Evolutionary conservation across 2,888 invertebrate genomes (phyloP).

Genomic region (Buathra laborator): DNA sequence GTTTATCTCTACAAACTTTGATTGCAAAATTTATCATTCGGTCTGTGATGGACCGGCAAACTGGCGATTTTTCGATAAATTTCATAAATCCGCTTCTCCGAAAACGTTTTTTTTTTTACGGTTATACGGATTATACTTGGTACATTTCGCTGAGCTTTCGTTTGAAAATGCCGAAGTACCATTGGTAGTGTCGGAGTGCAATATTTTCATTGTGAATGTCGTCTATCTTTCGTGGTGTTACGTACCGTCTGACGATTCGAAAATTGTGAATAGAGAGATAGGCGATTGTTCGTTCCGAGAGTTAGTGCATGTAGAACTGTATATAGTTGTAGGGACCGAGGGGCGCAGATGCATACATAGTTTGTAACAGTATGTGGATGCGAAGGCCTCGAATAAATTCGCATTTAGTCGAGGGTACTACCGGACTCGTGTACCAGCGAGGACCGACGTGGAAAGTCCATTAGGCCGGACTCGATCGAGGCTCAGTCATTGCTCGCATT

Average conservation of each 20-base stretch:
- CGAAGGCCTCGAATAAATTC: constrained; percentile 64
- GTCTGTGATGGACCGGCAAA: not conserved
- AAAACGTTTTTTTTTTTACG: too few species aligned
- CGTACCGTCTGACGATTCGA: not conserved
- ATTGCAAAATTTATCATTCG: not conserved
- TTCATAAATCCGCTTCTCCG: too few species aligned
- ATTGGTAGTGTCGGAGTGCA: not conserved
- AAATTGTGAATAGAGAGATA: constrained; percentile 2
- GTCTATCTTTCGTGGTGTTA: not conserved
- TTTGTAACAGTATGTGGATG: constrained; percentile 3
- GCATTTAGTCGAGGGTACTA: constrained; percentile 53
- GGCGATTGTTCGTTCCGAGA: constrained; percentile 17
- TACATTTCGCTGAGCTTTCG: too few species aligned
- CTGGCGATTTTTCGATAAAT: not conserved
- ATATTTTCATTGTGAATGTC: not conserved
- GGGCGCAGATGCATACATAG: not conserved
- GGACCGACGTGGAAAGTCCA: constrained; percentile 64
- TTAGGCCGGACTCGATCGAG: constrained; percentile 59
- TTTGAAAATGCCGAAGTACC: too few species aligned
- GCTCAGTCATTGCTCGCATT: constrained; percentile 56
- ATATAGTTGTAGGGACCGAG: not conserved
- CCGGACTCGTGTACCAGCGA: constrained; percentile 42
- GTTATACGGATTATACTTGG: too few species aligned
- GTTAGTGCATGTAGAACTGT: not conserved
- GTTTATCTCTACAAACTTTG: not conserved